These are phyloP conservation scores for Andrena trimmerana DNA, from an alignment of 2,888 invertebrate genomes.

Conservation along the genomic window DNA sequence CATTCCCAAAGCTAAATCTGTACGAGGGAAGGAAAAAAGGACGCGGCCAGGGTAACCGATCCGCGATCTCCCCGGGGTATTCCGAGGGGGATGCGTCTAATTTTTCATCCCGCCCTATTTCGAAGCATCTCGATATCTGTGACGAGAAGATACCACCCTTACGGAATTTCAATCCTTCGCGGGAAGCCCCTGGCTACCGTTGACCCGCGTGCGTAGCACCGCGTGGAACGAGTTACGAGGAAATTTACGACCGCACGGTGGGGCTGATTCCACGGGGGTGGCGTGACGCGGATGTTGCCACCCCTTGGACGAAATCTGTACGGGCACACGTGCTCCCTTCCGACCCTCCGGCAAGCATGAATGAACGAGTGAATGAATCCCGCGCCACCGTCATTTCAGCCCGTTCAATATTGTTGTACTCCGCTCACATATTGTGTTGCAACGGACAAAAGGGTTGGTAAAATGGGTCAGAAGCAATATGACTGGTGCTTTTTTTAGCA, in stretches of 20 bases:
- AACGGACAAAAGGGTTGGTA: too few relatives aligned
- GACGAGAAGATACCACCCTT: conserved; percentile 35
- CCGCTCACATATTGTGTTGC: too few relatives aligned
- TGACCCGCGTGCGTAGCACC: conserved; percentile 13
- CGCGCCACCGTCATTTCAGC: too few relatives aligned
- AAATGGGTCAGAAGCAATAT: too few relatives aligned
- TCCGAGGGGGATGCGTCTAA: conserved; percentile 34
- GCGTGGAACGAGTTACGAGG: conserved; percentile 24
- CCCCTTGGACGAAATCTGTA: neutral
- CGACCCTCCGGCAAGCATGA: neutral
- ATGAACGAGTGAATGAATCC: neutral
- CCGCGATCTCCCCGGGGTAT: conserved; percentile 20
- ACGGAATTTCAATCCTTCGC: conserved; percentile 62
- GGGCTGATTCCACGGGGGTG: conserved; percentile 24
- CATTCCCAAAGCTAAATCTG: neutral
- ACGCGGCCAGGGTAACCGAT: neutral
- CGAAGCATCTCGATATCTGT: conserved; percentile 12
- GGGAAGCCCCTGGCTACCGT: conserved; percentile 15
- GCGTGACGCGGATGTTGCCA: conserved; percentile 34
- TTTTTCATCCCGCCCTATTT: conserved; percentile 48
- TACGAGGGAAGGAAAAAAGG: neutral
- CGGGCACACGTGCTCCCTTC: neutral
- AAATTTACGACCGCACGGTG: conserved; percentile 46
- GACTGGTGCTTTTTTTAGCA: too few relatives aligned
- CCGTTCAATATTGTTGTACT: too few relatives aligned